phyloP scores from a whole-genome alignment of 1,140 invertebrate genomes.

The Halyomorpha halys region DNA sequence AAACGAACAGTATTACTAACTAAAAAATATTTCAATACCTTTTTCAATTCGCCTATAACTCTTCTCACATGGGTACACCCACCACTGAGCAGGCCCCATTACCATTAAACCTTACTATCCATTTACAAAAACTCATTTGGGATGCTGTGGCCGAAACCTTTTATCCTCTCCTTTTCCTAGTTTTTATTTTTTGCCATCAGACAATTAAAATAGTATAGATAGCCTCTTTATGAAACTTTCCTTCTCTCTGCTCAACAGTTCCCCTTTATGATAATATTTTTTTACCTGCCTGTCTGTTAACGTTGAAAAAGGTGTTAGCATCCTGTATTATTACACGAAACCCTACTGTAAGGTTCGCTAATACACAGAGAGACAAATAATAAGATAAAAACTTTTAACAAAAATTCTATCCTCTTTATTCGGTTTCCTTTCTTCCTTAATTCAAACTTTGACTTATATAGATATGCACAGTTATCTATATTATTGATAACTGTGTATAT shows the following conservation, averaged over 20 bases:
- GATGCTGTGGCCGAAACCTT: not conserved
- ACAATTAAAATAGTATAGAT: constrained; percentile 12
- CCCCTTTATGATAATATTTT: not conserved
- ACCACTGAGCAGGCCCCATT: constrained; percentile 1
- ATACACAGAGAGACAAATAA: too few relatives aligned
- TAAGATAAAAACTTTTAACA: too few relatives aligned
- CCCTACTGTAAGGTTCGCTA: too few relatives aligned
- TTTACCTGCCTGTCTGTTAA: not conserved
- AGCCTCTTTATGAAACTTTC: not conserved
- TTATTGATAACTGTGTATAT: too few relatives aligned
- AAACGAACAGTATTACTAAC: not conserved
- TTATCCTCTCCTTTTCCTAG: constrained; percentile 3
- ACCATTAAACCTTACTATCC: constrained; percentile 13
- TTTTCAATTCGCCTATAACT: constrained; percentile 5
- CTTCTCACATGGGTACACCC: not conserved
- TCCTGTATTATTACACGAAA: too few relatives aligned
- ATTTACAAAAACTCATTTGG: constrained; percentile 18
- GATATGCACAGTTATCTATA: too few relatives aligned
- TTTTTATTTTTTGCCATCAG: not conserved
- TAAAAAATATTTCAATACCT: constrained; percentile 11
- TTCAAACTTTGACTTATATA: too few relatives aligned
- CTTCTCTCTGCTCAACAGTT: not conserved
- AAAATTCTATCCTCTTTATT: too few relatives aligned
- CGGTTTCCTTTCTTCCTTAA: too few relatives aligned
- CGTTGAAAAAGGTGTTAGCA: not conserved